Conservation (phyloP, 2,888 invertebrate species). For the Girardia tigrina region DNA sequence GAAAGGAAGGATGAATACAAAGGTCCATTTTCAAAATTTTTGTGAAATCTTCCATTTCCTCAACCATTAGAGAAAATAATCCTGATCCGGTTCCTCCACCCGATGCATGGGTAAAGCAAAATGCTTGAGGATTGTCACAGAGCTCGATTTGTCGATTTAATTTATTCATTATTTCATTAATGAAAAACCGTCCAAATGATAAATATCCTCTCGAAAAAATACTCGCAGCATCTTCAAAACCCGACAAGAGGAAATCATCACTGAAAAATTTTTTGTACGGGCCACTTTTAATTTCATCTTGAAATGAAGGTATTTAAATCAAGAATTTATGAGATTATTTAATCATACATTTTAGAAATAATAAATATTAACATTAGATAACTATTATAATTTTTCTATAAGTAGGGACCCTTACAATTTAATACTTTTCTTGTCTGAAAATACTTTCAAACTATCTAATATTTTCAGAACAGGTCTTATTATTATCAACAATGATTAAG, state of each 20-base stretch:
- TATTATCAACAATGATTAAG: too few relatives aligned
- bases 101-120: constrained; percentile 34
- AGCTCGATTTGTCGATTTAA: constrained; percentile 33
- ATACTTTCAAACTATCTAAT: too few relatives aligned
- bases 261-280: constrained; percentile 36
- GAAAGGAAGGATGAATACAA: not conserved
- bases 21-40: constrained; percentile 16
- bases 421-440: too few relatives aligned
- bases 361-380: too few relatives aligned
- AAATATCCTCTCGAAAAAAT: constrained; percentile 37
- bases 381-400: too few relatives aligned
- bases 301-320: too few relatives aligned
- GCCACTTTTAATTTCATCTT: constrained; percentile 38
- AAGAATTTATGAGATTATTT: too few relatives aligned
- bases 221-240: constrained; percentile 37
- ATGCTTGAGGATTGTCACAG: constrained; percentile 36
- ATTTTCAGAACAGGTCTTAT: too few relatives aligned
- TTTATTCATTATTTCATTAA: constrained; percentile 34
- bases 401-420: too few relatives aligned
- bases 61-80: constrained; percentile 31
- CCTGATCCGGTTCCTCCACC: constrained; percentile 38
- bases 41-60: constrained; percentile 24
- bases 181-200: constrained; percentile 34
- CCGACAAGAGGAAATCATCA: constrained; percentile 35
- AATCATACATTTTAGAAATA: too few relatives aligned